Conservation (phyloP, 2,113 vertebrate genomes). For the Thomomys bottae region DNA sequence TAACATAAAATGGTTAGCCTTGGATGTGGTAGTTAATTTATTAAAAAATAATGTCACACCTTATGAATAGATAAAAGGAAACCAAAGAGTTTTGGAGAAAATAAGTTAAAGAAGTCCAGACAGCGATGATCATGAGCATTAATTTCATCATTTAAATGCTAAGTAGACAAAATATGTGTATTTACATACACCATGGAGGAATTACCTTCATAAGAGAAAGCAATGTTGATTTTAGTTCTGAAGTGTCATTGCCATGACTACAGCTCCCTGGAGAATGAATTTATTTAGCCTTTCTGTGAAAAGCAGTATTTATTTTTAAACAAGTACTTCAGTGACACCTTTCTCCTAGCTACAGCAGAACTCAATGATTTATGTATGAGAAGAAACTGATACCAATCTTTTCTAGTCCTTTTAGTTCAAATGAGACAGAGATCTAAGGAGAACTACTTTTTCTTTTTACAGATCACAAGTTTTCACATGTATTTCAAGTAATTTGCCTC, state of each 20-base stretch:
- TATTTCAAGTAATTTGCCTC: conserved; percentile 65
- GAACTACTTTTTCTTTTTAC: conserved; percentile 57
- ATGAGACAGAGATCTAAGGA: conserved; percentile 67
- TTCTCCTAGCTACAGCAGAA: conserved; percentile 49
- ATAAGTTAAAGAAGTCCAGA: background rate
- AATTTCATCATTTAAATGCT: conserved; percentile 20
- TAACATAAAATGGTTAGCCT: background rate
- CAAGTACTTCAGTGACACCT: conserved; percentile 65
- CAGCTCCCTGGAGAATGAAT: conserved; percentile 66
- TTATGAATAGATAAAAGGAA: background rate
- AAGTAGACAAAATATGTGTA: conserved; percentile 25
- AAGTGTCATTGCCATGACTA: conserved; percentile 69
- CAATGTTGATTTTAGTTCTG: conserved; percentile 52
- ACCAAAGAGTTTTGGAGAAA: conserved; percentile 29
- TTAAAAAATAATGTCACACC: background rate
- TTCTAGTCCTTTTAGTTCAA: conserved; percentile 44
- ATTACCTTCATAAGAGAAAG: conserved; percentile 49
- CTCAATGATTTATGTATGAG: conserved; percentile 62
- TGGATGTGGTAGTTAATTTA: background rate
- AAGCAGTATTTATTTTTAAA: conserved; percentile 76
- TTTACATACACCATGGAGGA: conserved; percentile 40
- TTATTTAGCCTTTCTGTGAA: conserved; percentile 60
- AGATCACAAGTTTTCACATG: conserved; percentile 59
- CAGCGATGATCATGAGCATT: background rate
- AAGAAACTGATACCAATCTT: conserved; percentile 41